phyloP scores from a whole-genome alignment of 2,888 invertebrate species.

The Carcina quercana region DNA sequence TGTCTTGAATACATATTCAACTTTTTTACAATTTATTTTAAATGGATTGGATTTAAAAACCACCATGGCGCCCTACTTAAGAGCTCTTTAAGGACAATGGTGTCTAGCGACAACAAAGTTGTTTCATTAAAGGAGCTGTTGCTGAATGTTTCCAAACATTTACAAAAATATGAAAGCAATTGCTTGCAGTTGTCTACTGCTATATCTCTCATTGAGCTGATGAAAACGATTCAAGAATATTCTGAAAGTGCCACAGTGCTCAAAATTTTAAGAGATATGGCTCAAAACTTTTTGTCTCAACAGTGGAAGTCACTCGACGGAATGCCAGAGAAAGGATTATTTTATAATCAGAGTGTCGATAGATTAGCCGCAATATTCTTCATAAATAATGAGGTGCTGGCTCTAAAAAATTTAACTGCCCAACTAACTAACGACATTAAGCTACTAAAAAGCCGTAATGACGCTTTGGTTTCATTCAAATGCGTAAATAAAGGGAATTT shows the following conservation, averaged over 20 bases:
- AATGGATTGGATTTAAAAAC: slow-evolving; percentile 77
- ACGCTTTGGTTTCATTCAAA: slow-evolving; percentile 73
- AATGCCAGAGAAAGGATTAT: slow-evolving; percentile 76
- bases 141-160: slow-evolving; percentile 43
- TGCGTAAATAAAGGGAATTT: slow-evolving; percentile 81
- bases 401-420: slow-evolving; percentile 72
- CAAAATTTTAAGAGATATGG: slow-evolving; percentile 56
- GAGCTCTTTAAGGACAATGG: slow-evolving; percentile 48
- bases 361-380: slow-evolving; percentile 79
- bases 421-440: slow-evolving; percentile 73
- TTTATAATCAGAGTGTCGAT: slow-evolving; percentile 78
- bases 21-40: slow-evolving; percentile 73
- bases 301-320: slow-evolving; percentile 82
- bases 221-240: slow-evolving; percentile 63
- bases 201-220: slow-evolving; percentile 65
- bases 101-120: slow-evolving; percentile 33
- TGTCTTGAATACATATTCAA: slow-evolving; percentile 73
- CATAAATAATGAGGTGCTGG: slow-evolving; percentile 70
- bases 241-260: slow-evolving; percentile 48
- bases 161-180: slow-evolving; percentile 61
- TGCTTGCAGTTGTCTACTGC: slow-evolving; percentile 73
- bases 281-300: slow-evolving; percentile 70
- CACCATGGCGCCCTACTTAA: slow-evolving; percentile 49
- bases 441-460: slow-evolving; percentile 72
- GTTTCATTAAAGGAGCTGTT: slow-evolving; percentile 47